phyloP scores from a whole-genome alignment of 2,113 vertebrate genomes.

The Procavia capensis region DNA sequence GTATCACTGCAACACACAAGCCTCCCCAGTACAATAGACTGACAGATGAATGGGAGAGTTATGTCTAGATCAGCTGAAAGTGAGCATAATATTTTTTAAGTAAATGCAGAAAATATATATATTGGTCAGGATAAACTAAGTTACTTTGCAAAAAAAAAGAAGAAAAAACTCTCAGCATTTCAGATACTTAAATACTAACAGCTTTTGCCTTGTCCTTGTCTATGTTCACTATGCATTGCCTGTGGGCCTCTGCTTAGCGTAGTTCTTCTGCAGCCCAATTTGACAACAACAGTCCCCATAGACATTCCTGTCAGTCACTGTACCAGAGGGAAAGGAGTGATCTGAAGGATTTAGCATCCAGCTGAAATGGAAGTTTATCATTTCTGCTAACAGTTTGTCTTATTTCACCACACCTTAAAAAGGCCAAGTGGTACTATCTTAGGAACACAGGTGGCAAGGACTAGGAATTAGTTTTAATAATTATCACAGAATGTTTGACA shows the following conservation, averaged over 20 bases:
- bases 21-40: too few relatives aligned
- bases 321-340: neutral
- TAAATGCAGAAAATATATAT: neutral
- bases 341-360: neutral
- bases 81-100: neutral
- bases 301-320: neutral
- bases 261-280: neutral
- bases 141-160: neutral
- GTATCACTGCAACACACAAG: too few relatives aligned
- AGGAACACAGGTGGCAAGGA: neutral
- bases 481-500: neutral
- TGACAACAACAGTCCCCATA: neutral
- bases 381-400: neutral
- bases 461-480: neutral
- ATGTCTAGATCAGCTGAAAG: neutral
- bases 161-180: neutral
- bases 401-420: neutral
- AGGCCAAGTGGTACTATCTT: neutral
- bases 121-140: neutral
- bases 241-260: rapidly evolving
- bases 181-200: neutral
- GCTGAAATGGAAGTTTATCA: neutral
- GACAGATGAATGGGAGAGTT: too few relatives aligned
- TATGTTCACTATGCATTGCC: neutral
- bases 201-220: neutral